Conservation (phyloP, 2,797 vertebrate genomes). For the Pseudochromis fuscus region DNA sequence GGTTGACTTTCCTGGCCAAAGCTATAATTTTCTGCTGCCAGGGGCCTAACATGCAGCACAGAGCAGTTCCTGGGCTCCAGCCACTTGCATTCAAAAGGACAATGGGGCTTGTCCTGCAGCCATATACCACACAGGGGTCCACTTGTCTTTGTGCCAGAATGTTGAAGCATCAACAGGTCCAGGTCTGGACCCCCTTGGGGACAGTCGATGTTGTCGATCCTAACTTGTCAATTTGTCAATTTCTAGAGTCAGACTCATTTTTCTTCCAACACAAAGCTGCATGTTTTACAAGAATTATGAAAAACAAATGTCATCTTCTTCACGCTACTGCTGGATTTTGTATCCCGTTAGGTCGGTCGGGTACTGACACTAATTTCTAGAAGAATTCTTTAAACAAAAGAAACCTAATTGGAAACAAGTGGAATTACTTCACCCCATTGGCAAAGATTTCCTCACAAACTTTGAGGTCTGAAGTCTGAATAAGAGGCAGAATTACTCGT, state of each 20-base stretch:
- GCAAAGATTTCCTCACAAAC: conserved; percentile 8
- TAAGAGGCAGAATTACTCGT: conserved; percentile 35
- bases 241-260: conserved; percentile 3
- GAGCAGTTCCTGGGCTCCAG: conserved; percentile 64
- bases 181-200: conserved; percentile 8
- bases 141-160: conserved; percentile 40
- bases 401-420: conserved; percentile 42
- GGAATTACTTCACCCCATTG: conserved; percentile 31
- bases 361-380: conserved; percentile 12
- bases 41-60: conserved; percentile 60
- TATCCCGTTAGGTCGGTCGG: conserved; percentile 29
- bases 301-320: conserved; percentile 14
- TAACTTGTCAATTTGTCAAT: conserved; percentile 32
- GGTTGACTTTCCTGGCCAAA: conserved; percentile 77
- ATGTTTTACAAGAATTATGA: conserved; percentile 9
- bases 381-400: conserved; percentile 16
- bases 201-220: conserved; percentile 8
- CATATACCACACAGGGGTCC: conserved; percentile 53
- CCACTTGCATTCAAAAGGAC: conserved; percentile 63
- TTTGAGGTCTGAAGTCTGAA: conserved; percentile 27
- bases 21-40: conserved; percentile 69
- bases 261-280: conserved; percentile 11
- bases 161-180: conserved; percentile 25
- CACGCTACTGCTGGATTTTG: not conserved
- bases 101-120: conserved; percentile 64